Conservation (phyloP, 2,888 invertebrate genomes). For the Aleiodes leptofemur region DNA sequence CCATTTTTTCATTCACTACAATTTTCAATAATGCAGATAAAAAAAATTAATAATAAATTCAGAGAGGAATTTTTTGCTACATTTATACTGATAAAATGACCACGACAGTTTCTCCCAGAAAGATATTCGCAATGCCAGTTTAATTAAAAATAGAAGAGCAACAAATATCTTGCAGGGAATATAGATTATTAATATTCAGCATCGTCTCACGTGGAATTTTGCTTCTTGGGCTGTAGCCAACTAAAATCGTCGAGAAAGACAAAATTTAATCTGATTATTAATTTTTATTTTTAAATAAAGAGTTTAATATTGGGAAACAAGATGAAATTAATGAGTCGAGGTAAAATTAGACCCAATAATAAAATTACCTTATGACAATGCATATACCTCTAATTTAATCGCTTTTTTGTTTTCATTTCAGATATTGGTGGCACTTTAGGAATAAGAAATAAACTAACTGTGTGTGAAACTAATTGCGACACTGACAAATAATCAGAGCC, state of each 20-base stretch:
- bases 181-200: conserved; percentile 14
- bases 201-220: conserved; percentile 1
- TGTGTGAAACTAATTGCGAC: conserved; percentile 23
- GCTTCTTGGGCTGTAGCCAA: background rate
- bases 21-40: too few relatives aligned
- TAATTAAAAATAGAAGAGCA: conserved; percentile 14
- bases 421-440: conserved; percentile 30
- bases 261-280: background rate
- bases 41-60: too few relatives aligned
- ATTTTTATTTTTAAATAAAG: background rate
- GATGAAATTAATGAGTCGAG: background rate
- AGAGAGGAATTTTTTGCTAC: background rate
- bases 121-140: background rate
- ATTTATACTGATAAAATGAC: background rate
- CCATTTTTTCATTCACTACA: too few relatives aligned
- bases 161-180: background rate
- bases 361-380: background rate
- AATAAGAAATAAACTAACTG: conserved; percentile 26
- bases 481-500: background rate
- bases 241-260: background rate
- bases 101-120: background rate
- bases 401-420: conserved; percentile 11
- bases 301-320: background rate
- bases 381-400: background rate
- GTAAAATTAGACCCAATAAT: background rate